These are phyloP conservation scores for Drosophila kambysellisi DNA, from an alignment of 2,888 invertebrate genomes.

Conservation along the genomic window DNA sequence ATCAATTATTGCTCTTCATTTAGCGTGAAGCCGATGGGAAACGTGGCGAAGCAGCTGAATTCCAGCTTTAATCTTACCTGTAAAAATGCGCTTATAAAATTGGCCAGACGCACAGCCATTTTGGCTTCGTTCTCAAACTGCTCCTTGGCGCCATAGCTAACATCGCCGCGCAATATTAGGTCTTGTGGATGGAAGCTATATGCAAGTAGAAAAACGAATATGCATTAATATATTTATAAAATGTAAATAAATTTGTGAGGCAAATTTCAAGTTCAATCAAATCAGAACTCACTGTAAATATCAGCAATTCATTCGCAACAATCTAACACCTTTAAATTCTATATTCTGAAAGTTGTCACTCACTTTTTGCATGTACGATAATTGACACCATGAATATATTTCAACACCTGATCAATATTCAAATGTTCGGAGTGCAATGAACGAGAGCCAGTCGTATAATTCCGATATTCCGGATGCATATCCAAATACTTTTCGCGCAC, in stretches of 20 bases:
- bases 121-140: slow-evolving; percentile 98
- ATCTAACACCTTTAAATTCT: neutral
- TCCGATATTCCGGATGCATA: slow-evolving; percentile 90
- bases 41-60: slow-evolving; percentile 10
- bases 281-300: neutral
- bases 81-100: slow-evolving; percentile 97
- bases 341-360: slow-evolving; percentile 40
- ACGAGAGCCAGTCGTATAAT: slow-evolving; percentile 88
- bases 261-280: neutral
- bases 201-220: slow-evolving; percentile 5
- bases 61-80: slow-evolving; percentile 87
- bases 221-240: neutral
- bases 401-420: slow-evolving; percentile 91
- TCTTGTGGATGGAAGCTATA: slow-evolving; percentile 90
- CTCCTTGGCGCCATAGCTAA: slow-evolving; percentile 93
- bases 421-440: slow-evolving; percentile 88
- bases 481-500: slow-evolving; percentile 91
- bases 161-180: slow-evolving; percentile 93
- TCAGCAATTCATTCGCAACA: neutral
- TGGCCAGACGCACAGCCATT: slow-evolving; percentile 97
- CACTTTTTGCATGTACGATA: slow-evolving; percentile 86
- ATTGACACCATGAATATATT: slow-evolving; percentile 91
- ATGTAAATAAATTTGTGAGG: neutral
- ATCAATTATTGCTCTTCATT: slow-evolving; percentile 80
- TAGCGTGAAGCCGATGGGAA: slow-evolving; percentile 77